Evolutionary conservation across 1,140 invertebrate genomes (phyloP), one percentile per base, ranked within the genome.

Genomic region (Mizuhopecten yessoensis): DNA sequence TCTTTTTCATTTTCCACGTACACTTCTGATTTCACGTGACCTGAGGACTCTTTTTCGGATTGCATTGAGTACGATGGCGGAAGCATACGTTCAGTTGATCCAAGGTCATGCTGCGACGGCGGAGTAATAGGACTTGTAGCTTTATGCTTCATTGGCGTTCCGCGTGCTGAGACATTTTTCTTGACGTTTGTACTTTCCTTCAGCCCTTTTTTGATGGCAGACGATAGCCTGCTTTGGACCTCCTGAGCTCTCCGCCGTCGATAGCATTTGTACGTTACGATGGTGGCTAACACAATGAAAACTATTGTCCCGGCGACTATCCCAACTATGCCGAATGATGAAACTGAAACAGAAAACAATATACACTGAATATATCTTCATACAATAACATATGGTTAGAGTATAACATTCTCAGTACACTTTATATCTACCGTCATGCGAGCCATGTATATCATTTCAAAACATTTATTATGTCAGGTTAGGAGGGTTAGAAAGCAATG

Each of bases 1-100:
- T 97, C 97, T 90, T 97, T 97, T 94, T 97, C 97, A 34, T 95
- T 95, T 88, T 96, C 96, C 34, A 95, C 92, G 91, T 95, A 94
- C 75, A 94, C 94, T 89, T 95, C 94, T 23, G 90, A 87, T 91
- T 34, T 88, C 45, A 89, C 57, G 11, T 87, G 88, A 33, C 92
- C 90, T 0, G 92, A 42, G 33, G 92, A 86, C n/a, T 93, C 93
- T 91, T 92, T 94, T 88, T 93, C 93, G 10, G 93, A 88, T 15
- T 87, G 93, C 49, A 86, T 88, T 0, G 94, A 93, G 91, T 87
- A 92, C 92, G 87, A 93, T 39, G 89, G 86, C 10, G 42, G 92
- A 2, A 94, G 93, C 15, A 93, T 91, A 75, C 94, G 90, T 29
- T 95, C 93, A 10, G 93, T 90, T 9, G 90, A 87, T 86, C 91